Evolutionary conservation across 2,113 vertebrate species (phyloP).

Genomic region (Nannospalax galili): DNA sequence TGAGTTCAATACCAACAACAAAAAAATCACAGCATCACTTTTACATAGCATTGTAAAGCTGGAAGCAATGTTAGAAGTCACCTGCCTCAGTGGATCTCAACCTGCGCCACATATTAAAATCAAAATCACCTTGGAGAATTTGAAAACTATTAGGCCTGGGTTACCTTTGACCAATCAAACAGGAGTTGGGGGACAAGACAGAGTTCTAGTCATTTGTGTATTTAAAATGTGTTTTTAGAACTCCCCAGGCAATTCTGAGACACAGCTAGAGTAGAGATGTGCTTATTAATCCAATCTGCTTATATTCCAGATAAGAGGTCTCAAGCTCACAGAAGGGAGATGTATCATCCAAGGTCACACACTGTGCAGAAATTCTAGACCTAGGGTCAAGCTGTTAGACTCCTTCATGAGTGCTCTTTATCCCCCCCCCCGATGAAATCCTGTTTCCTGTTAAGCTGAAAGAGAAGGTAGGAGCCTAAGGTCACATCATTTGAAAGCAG

Average conservation of each 20-base stretch:
- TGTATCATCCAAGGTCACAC: not conserved
- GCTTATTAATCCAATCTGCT: conserved; percentile 1
- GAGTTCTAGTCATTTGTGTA: not conserved
- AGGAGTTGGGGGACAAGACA: not conserved
- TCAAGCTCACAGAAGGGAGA: not conserved
- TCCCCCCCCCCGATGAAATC: not conserved
- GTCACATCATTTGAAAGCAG: not conserved
- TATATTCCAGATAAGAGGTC: conserved; percentile 18
- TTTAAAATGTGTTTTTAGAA: conserved; percentile 48
- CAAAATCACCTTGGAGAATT: not conserved
- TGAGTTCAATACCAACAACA: not conserved
- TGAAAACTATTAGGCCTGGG: not conserved
- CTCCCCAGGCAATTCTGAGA: not conserved
- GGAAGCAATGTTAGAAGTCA: conserved; percentile 8
- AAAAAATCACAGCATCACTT: conserved; percentile 44
- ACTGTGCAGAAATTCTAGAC: not conserved
- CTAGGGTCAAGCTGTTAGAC: not conserved
- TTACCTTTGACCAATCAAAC: conserved; percentile 13
- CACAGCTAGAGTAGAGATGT: not conserved
- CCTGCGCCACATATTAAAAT: not conserved
- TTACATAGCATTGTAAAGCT: not conserved
- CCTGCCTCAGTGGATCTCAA: not conserved
- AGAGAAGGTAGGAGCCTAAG: not conserved
- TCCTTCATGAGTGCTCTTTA: not conserved
- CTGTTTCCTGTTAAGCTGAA: conserved; percentile 1